These are phyloP conservation scores for Drosophila rufa DNA, from an alignment of 1,140 invertebrate species.

Conservation along the genomic window DNA sequence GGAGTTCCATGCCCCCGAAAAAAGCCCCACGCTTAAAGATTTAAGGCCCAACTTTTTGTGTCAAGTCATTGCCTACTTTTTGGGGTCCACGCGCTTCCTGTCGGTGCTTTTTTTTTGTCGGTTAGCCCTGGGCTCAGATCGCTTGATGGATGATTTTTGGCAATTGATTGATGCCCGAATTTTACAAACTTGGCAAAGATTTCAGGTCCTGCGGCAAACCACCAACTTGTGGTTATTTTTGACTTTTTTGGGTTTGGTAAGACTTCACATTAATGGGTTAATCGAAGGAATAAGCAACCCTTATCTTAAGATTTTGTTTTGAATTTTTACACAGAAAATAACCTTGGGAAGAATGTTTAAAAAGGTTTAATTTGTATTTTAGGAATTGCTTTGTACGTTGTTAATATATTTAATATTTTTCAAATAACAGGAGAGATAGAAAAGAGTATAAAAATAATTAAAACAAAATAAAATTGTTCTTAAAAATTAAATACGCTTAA, in stretches of 20 bases:
- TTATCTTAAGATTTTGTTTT: neutral
- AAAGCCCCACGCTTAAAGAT: slow-evolving; percentile 21
- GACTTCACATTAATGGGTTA: slow-evolving; percentile 24
- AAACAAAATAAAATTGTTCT: too few relatives aligned
- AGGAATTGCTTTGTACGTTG: too few relatives aligned
- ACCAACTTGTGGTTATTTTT: slow-evolving; percentile 1
- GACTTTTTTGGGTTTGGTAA: neutral
- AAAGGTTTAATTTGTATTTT: too few relatives aligned
- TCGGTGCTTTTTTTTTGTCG: neutral
- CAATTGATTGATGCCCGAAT: slow-evolving; percentile 56
- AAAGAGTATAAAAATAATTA: neutral
- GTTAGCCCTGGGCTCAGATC: slow-evolving; percentile 6
- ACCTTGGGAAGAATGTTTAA: too few relatives aligned
- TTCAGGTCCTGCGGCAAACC: slow-evolving; percentile 9
- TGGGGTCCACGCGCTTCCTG: slow-evolving; percentile 31
- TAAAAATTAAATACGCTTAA: too few relatives aligned
- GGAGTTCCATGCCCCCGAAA: slow-evolving; percentile 2
- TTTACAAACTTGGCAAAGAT: slow-evolving; percentile 56
- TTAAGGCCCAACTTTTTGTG: slow-evolving; percentile 20
- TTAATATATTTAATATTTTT: neutral
- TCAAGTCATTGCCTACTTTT: slow-evolving; percentile 37
- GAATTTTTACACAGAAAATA: neutral
- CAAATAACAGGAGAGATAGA: neutral
- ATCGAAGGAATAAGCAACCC: neutral
- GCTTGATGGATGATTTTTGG: slow-evolving; percentile 61